Evolutionary conservation across 2,888 invertebrate species (phyloP).

Genomic region (Cylloceria caligata): DNA sequence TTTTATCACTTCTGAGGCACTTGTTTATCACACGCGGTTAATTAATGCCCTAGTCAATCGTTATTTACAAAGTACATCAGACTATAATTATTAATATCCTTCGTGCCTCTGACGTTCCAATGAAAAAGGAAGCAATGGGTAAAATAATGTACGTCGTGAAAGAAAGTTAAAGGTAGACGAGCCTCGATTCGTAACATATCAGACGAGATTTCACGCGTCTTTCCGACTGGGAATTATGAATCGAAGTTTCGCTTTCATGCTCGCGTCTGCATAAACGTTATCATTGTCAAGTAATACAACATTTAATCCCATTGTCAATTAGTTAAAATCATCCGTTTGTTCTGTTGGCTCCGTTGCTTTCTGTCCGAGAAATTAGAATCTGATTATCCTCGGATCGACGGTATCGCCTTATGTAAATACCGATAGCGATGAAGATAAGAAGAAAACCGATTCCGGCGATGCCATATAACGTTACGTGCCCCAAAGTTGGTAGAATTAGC

Average conservation of each 20-base stretch:
- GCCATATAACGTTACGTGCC: constrained; percentile 86
- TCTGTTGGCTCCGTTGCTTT: constrained; percentile 61
- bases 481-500: constrained; percentile 86
- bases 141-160: not conserved
- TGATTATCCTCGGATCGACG: constrained; percentile 82
- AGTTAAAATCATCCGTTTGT: constrained; percentile 64
- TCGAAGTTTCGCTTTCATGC: not conserved
- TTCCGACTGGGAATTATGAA: not conserved
- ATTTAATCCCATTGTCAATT: constrained; percentile 2
- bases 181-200: not conserved
- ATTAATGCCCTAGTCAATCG: constrained; percentile 43
- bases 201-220: not conserved
- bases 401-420: constrained; percentile 79
- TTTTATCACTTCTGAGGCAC: constrained; percentile 64
- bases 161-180: not conserved
- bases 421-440: constrained; percentile 81
- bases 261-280: not conserved
- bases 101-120: constrained; percentile 5
- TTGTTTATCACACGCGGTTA: constrained; percentile 65
- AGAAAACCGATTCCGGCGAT: constrained; percentile 85
- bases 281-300: constrained; percentile 9
- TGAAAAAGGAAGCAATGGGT: not conserved
- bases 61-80: constrained; percentile 50
- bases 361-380: constrained; percentile 76
- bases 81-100: constrained; percentile 33